Evolutionary conservation across 2,888 invertebrate genomes (phyloP).

Genomic region (Pasiphila rectangulata): DNA sequence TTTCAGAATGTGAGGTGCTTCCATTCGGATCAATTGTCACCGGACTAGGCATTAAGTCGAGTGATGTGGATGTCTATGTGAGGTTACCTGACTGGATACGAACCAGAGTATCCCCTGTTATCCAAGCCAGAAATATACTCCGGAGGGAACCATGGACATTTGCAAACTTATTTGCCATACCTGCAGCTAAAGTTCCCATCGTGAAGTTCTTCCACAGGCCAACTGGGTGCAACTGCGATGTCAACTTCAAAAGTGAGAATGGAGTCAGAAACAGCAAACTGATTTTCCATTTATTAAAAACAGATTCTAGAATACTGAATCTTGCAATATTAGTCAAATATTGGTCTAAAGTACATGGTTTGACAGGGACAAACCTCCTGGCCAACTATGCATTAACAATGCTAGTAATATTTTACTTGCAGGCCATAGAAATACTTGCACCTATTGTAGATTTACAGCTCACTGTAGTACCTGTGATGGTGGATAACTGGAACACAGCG

Average conservation of each 20-base stretch:
- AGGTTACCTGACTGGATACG: conserved; percentile 49
- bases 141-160: conserved; percentile 59
- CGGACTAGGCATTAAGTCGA: conserved; percentile 84
- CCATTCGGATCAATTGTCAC: conserved; percentile 88
- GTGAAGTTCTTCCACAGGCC: conserved; percentile 84
- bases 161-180: conserved; percentile 80
- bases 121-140: conserved; percentile 58
- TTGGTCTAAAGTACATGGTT: conserved; percentile 84
- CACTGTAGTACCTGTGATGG: conserved; percentile 37
- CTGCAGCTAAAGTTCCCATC: conserved; percentile 87
- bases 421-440: conserved; percentile 81
- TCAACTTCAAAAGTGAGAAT: conserved; percentile 84
- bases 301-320: conserved; percentile 79
- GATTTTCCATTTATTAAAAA: conserved; percentile 77
- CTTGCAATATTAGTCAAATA: conserved; percentile 86
- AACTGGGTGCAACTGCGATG: conserved; percentile 84
- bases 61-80: conserved; percentile 87
- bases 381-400: conserved; percentile 85
- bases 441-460: conserved; percentile 72
- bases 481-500: conserved; percentile 82
- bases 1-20: conserved; percentile 58
- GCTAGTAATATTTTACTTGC: conserved; percentile 86
- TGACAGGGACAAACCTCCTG: conserved; percentile 80
- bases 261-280: conserved; percentile 86
- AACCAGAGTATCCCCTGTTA: conserved; percentile 32